Conservation (phyloP, 1,140 invertebrate species). For the Zaprionus ghesquierei region DNA sequence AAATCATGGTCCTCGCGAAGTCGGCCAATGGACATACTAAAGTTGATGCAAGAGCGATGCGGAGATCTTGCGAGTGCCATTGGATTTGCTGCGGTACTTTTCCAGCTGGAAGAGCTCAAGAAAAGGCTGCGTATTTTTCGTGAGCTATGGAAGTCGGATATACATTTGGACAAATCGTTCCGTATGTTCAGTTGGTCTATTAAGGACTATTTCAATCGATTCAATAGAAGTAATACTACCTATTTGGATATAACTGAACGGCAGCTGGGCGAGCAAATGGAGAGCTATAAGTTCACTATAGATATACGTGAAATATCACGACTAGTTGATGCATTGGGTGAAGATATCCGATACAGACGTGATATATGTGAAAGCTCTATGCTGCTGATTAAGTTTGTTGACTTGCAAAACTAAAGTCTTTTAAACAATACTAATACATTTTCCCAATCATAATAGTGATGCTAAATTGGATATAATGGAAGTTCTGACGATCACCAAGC, state of each 20-base stretch:
- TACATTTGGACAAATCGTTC: background rate
- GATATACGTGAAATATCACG: slow-evolving; percentile 38
- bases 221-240: slow-evolving; percentile 18
- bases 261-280: slow-evolving; percentile 1
- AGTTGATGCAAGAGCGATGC: slow-evolving; percentile 29
- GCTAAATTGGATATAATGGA: slow-evolving; percentile 39
- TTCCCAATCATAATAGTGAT: slow-evolving; percentile 5
- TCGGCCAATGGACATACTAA: background rate
- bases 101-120: slow-evolving; percentile 15
- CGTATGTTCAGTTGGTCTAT: slow-evolving; percentile 49
- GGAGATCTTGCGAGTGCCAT: slow-evolving; percentile 24
- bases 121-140: slow-evolving; percentile 7
- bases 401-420: too few species aligned
- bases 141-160: slow-evolving; percentile 16
- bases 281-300: slow-evolving; percentile 43
- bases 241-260: slow-evolving; percentile 46
- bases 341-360: slow-evolving; percentile 5
- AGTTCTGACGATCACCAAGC: slow-evolving; percentile 1
- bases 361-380: slow-evolving; percentile 44
- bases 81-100: slow-evolving; percentile 18
- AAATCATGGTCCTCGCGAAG: background rate
- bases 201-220: slow-evolving; percentile 28
- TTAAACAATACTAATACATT: background rate
- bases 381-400: slow-evolving; percentile 28
- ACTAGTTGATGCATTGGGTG: slow-evolving; percentile 13